Base-by-base conservation (phyloP, 2,888 invertebrate genomes). In the Apamea sordens region DNA sequence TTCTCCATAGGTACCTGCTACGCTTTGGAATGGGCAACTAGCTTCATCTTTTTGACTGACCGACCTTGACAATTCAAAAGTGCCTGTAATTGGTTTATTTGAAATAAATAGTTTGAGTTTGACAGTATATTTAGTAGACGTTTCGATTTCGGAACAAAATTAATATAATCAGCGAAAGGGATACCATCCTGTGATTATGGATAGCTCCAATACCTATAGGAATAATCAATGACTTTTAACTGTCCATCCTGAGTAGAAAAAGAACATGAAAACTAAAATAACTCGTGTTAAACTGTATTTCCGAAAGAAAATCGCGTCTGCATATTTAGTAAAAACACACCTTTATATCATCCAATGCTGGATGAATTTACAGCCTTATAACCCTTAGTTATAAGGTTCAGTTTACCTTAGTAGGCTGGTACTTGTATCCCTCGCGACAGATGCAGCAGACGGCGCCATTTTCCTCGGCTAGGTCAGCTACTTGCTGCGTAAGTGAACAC, bases 361-460 rank as follows among this genome's bases (percentile, higher is more conserved):
- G n/a, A 44, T 18, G n/a, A 68, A 0, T 44, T 44, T 59, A 24
- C 15, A 44, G 10, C n/a, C 47, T 61, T 4, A 24, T 5, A 7
- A 0, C 0, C 18, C 13, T 10, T 13, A 21, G 21, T 6, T 10
- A 44, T 24, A 47, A 56, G 18, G 56, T 59, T 67, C 24, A 50
- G 0, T 56, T 63, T 81, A 97, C 98, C 97, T 99, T 99, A 32
- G 98, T 98, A 13, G 99, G 99, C 93, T 99, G 99, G 94, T 99
- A 99, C 94, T 99, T 98, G 97, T 99, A 99, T 0, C 99, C 99
- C 96, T 99, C 99, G 65, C 99, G 98, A 93, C 99, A 99, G 93
- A 99, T 99, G 92, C 99, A 99, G 96, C 99, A 99, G 0, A 99
- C 98, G 73, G 99, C 97, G 36, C 99, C 99, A 0, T 98, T 98